Base-by-base conservation (phyloP, 2,797 vertebrate genomes). In the Hephaestus fuliginosus region DNA sequence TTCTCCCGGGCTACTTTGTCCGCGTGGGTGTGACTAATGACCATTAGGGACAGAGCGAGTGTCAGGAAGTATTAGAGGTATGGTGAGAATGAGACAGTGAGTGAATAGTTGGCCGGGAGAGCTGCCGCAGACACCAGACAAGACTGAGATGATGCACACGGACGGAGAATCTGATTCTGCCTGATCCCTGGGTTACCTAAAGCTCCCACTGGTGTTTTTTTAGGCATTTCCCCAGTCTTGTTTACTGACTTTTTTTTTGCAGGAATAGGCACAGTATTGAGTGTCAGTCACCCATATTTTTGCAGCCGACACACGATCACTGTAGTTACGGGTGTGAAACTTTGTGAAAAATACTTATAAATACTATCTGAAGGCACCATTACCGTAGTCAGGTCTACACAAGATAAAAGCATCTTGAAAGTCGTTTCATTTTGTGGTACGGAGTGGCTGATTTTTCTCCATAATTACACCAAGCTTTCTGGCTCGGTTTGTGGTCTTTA, bases 11-110 rank as follows among this genome's bases (percentile, higher is more conserved):
- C 63, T 75, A 51, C 76, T 89, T 81, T 90, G 78, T 88, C 68
- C 20, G 9, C 77, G 80, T 46, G 53, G 65, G 88, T 82, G 81
- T 90, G 86, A 91, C 85, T 89, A 91, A 92, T 91, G 84, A 83
- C 82, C 76, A 77, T 84, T 61, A 78, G 79, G 62, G 70, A 78
- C 17, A 22, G 81, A 79, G 78, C 68, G 73, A 51, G 79, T 84
- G 88, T 84, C 82, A 61, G 60, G 67, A 78, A 82, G 80, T 60
- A 51, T 86, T 65, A 61, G 56, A 30, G 76, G 70, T 58, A 64
- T 70, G 70, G 78, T 58, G 80, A 83, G 67, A 78, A 76, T 17
- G 51, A 86, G 81, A 81, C 52, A 43, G 77, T 56, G 71, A 85
- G 78, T 66, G 71, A 84, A 71, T 65, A 48, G 68, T 74, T 84